phyloP scores from a whole-genome alignment of 2,113 vertebrate genomes.

The Dryoscopus gambensis region DNA sequence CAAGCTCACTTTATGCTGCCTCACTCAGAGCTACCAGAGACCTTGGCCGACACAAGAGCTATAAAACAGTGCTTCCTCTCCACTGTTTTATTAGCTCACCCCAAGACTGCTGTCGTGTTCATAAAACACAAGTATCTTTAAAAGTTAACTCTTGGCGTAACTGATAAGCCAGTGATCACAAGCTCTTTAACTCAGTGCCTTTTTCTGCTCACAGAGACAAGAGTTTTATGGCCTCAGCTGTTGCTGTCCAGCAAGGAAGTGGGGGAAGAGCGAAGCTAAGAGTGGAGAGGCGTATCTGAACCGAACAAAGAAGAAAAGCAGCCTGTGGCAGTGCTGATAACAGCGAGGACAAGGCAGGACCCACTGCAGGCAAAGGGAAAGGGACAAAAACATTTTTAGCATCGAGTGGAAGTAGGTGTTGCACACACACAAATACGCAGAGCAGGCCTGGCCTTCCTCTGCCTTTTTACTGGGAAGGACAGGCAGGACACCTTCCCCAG shows the following conservation, averaged over 20 bases:
- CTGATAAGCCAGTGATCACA: not conserved
- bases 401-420: not conserved
- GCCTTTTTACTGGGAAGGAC: not conserved
- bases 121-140: not conserved
- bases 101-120: not conserved
- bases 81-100: not conserved
- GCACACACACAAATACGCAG: fast-evolving
- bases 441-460: not conserved
- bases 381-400: not conserved
- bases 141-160: not conserved
- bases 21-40: not conserved
- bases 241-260: not conserved
- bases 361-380: not conserved
- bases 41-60: not conserved
- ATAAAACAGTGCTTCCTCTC: not conserved
- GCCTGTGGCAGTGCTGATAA: not conserved
- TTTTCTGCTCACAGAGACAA: not conserved
- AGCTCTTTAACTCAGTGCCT: not conserved
- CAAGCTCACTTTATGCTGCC: not conserved
- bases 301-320: not conserved
- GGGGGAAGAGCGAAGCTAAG: not conserved
- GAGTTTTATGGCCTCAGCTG: not conserved
- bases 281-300: not conserved
- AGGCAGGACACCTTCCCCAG: not conserved
- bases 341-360: not conserved